A percentile compares a stretch with the other conserved stretches of the same genome.
Conservation (phyloP, 1,140 invertebrate species). For the Patella vulgata region DNA sequence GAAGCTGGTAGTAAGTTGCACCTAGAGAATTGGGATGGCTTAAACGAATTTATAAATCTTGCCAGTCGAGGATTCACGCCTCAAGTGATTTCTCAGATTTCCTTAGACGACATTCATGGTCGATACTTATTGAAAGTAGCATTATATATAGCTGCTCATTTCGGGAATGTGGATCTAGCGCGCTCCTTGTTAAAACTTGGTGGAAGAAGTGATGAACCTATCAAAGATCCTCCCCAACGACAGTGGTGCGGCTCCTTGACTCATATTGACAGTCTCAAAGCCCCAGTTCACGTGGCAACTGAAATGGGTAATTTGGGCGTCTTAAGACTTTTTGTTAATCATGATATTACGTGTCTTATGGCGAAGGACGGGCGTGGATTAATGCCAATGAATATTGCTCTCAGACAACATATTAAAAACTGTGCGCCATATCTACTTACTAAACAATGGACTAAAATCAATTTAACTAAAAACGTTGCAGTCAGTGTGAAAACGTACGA, state of each 20-base stretch:
- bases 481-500: constrained; percentile 56
- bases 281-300: constrained; percentile 61
- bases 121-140: constrained; percentile 63
- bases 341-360: constrained; percentile 59
- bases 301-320: constrained; percentile 59
- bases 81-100: constrained; percentile 49
- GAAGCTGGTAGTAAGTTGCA: constrained; percentile 52
- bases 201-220: constrained; percentile 53
- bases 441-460: constrained; percentile 63
- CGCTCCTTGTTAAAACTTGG: constrained; percentile 52
- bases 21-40: constrained; percentile 66
- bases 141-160: constrained; percentile 63
- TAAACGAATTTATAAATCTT: constrained; percentile 63
- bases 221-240: constrained; percentile 60
- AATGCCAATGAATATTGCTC: constrained; percentile 59
- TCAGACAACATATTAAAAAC: constrained; percentile 53
- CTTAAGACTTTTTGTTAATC: constrained; percentile 60
- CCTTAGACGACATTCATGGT: constrained; percentile 52
- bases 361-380: constrained; percentile 59
- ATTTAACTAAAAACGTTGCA: constrained; percentile 47
- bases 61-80: constrained; percentile 59
- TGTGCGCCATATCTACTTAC: constrained; percentile 64
- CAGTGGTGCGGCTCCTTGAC: constrained; percentile 53
- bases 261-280: constrained; percentile 58
- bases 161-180: constrained; percentile 63